Evolutionary conservation across 2,797 vertebrate genomes (phyloP).

Genomic region (Rhinoraja longicauda): DNA sequence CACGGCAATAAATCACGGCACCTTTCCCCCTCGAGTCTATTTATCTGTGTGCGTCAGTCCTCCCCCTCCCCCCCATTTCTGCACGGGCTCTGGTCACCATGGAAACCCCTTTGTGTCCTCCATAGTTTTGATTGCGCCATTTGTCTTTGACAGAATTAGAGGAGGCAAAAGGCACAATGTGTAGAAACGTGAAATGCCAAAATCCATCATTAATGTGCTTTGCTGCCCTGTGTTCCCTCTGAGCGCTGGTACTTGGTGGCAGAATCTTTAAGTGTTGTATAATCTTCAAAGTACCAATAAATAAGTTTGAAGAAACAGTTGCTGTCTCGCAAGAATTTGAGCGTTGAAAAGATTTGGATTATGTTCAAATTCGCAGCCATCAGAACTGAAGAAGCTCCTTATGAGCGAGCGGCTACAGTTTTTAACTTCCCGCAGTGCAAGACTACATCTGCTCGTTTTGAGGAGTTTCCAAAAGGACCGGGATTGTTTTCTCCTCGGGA

Average conservation of each 20-base stretch:
- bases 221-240: too few relatives aligned
- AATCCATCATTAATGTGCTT: not conserved
- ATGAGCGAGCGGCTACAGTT: too few relatives aligned
- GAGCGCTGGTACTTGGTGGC: not conserved
- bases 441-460: not conserved
- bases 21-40: slow-evolving; percentile 14
- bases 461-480: not conserved
- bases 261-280: not conserved
- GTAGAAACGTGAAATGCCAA: not conserved
- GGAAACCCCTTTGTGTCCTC: slow-evolving; percentile 23
- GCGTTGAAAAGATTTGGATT: not conserved
- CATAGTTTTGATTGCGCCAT: slow-evolving; percentile 21
- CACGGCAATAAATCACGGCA: slow-evolving; percentile 30
- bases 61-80: not conserved
- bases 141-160: slow-evolving; percentile 33
- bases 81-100: not conserved
- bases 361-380: not conserved
- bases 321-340: not conserved
- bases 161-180: not conserved
- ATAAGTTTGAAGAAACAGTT: not conserved
- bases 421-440: not conserved
- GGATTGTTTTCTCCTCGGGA: not conserved
- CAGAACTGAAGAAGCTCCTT: not conserved
- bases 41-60: slow-evolving; percentile 8
- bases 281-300: not conserved